Conservation (phyloP, 1,140 invertebrate genomes). For the Riptortus pedestris region DNA sequence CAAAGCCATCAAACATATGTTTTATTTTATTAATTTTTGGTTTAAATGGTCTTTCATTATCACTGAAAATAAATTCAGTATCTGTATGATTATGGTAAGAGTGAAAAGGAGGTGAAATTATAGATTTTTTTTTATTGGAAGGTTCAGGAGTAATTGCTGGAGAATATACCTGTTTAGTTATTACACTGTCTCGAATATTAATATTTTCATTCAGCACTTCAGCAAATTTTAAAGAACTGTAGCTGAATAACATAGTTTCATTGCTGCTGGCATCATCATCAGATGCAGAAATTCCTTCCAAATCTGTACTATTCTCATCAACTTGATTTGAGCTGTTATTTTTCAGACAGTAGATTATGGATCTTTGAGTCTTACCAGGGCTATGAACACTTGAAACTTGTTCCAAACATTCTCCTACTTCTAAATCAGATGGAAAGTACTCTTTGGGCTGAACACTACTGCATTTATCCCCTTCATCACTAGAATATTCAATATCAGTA, state of each 20-base stretch:
- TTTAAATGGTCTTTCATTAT: background rate
- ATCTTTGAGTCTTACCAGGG: slow-evolving; percentile 20
- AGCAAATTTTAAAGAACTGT: slow-evolving; percentile 22
- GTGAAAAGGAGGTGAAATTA: background rate
- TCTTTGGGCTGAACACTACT: too few species aligned
- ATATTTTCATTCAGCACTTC: slow-evolving; percentile 16
- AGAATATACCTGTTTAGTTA: background rate
- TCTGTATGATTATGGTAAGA: background rate
- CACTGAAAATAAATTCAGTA: background rate
- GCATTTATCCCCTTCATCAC: too few species aligned
- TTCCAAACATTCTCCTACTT: slow-evolving; percentile 4
- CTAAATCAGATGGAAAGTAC: background rate
- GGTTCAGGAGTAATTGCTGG: background rate
- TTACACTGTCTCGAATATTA: background rate
- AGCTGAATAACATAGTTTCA: too few species aligned
- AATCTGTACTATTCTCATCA: slow-evolving; percentile 20
- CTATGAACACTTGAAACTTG: slow-evolving; percentile 1
- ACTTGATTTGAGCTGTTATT: background rate
- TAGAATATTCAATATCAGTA: slow-evolving; percentile 23
- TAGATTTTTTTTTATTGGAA: background rate
- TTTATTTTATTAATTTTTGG: slow-evolving; percentile 10
- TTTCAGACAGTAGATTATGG: slow-evolving; percentile 17
- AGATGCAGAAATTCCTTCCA: background rate
- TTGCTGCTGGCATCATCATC: slow-evolving; percentile 29
- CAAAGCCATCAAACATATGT: slow-evolving; percentile 12